phyloP scores from a whole-genome alignment of 2,797 vertebrate species.

The Phylloscopus collybita region DNA sequence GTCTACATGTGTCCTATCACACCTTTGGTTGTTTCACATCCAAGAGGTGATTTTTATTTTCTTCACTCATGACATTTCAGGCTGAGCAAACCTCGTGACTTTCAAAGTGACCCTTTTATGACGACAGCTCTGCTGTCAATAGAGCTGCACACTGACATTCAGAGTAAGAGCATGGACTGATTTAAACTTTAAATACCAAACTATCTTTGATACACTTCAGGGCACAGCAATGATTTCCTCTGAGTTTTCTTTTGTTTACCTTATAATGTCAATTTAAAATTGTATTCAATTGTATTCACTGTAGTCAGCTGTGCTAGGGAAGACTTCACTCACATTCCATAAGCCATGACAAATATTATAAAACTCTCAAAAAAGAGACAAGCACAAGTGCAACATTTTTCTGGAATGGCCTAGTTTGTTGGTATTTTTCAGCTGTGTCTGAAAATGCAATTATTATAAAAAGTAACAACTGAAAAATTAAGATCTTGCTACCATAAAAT shows the following conservation, averaged over 20 bases:
- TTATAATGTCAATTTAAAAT: constrained; percentile 2
- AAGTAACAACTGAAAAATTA: background rate
- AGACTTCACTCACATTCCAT: background rate
- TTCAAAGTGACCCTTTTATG: constrained; percentile 14
- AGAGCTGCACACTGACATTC: background rate
- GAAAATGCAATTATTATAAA: background rate
- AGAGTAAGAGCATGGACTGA: background rate
- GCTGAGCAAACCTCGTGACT: background rate
- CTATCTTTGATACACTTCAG: background rate
- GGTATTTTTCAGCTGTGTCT: background rate
- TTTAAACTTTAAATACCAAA: constrained; percentile 61
- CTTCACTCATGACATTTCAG: constrained; percentile 10
- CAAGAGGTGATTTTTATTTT: background rate
- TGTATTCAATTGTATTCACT: background rate
- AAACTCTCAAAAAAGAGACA: background rate
- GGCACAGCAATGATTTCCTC: background rate
- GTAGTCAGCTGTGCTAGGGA: background rate
- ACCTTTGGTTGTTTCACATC: background rate
- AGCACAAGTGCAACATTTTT: background rate
- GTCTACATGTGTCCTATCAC: background rate
- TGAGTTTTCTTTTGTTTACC: background rate
- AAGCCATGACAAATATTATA: background rate
- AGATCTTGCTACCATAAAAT: background rate
- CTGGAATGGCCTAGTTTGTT: background rate
- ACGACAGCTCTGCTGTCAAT: background rate